Percentiles rank a stretch among this genome's conserved stretches.
phyloP scores from a whole-genome alignment of 1,140 invertebrate genomes.

The Leptinotarsa lineolata region DNA sequence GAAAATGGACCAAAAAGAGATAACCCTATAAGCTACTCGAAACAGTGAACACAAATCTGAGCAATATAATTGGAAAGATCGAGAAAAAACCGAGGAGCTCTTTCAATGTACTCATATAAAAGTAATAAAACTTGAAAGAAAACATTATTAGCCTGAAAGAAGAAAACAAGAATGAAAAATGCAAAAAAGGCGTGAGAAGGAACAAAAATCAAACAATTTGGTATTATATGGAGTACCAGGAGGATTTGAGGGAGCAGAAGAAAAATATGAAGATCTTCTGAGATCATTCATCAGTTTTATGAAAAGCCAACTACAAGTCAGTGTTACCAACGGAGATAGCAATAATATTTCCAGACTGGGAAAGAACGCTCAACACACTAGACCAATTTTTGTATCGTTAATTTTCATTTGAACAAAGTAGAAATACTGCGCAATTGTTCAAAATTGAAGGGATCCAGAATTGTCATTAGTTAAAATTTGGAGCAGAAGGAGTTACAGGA shows the following conservation, averaged over 20 bases:
- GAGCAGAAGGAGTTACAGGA: neutral
- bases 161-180: slow-evolving; percentile 13
- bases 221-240: slow-evolving; percentile 12
- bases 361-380: slow-evolving; percentile 5
- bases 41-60: slow-evolving; percentile 13
- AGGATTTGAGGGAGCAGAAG: slow-evolving; percentile 14
- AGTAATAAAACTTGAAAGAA: slow-evolving; percentile 10
- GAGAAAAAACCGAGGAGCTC: slow-evolving; percentile 16
- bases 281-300: slow-evolving; percentile 8
- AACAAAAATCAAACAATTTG: slow-evolving; percentile 10
- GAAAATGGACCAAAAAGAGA: neutral
- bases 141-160: slow-evolving; percentile 9
- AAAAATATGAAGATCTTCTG: slow-evolving; percentile 12
- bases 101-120: neutral
- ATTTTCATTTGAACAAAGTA: neutral
- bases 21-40: neutral
- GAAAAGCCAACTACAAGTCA: slow-evolving; percentile 12
- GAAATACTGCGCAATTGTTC: too few species aligned
- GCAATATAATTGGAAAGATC: slow-evolving; percentile 11
- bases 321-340: slow-evolving; percentile 10
- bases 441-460: slow-evolving; percentile 6
- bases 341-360: slow-evolving; percentile 16
- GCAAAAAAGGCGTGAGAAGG: slow-evolving; percentile 15
- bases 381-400: slow-evolving; percentile 3
- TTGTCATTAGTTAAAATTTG: slow-evolving; percentile 3